A percentile compares a stretch with the other conserved stretches of the same genome.
phyloP scores from a whole-genome alignment of 2,888 invertebrate genomes.

The Carpatolechia fugitivella region DNA sequence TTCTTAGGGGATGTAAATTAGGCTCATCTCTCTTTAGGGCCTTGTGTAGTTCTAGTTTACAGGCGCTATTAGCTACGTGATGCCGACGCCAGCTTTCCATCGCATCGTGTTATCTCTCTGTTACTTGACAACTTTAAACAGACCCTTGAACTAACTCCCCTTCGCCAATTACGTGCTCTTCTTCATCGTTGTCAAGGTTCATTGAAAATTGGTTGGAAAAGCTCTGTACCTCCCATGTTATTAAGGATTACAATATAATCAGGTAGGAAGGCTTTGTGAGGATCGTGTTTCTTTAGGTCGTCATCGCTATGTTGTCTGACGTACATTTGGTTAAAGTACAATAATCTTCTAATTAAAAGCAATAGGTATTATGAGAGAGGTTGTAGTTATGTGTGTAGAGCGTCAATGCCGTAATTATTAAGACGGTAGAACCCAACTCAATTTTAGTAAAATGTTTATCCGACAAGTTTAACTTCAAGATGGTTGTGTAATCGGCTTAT shows the following conservation, averaged over 20 bases:
- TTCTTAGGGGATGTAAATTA: no score
- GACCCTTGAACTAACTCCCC: background rate
- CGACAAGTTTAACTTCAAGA: no score
- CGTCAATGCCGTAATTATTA: no score
- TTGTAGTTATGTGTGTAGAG: background rate
- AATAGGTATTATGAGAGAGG: background rate
- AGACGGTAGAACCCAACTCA: no score
- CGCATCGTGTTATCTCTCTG: constrained; percentile 9
- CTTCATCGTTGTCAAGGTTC: background rate
- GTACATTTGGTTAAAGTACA: constrained; percentile 16
- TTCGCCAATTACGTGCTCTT: constrained; percentile 6
- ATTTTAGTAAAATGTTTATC: no score
- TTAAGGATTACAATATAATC: constrained; percentile 55
- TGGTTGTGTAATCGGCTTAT: no score
- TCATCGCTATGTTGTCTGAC: constrained; percentile 13
- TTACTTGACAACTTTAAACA: constrained; percentile 3
- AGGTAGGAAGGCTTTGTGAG: constrained; percentile 29
- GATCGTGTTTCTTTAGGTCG: constrained; percentile 19
- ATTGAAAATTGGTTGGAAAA: background rate
- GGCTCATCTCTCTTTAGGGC: background rate
- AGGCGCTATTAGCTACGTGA: constrained; percentile 25
- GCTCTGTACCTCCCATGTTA: constrained; percentile 38
- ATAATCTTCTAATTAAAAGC: constrained; percentile 12
- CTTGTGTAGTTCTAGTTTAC: constrained; percentile 32
- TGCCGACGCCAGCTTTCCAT: constrained; percentile 13